Evolutionary conservation across 2,797 vertebrate species (phyloP), one percentile per base, ranked within the genome.

Genomic region (Selene dorsalis): DNA sequence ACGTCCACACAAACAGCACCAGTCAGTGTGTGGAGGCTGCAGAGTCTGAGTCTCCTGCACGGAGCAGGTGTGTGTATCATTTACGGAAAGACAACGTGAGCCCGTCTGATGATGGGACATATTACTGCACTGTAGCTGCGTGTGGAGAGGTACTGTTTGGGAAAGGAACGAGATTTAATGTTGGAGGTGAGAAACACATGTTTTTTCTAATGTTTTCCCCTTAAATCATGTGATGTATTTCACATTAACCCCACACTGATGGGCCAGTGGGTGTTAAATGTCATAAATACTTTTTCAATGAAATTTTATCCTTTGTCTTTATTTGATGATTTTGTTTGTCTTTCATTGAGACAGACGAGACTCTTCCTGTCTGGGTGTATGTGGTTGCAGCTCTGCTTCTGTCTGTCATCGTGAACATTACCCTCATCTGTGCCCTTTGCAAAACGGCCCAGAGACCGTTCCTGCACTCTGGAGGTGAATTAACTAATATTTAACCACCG

Each of bases 141-240:
- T 93, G 92, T 60, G 57, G 88, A n/a, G 57, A 86, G 60, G 83
- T 92, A 8, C 22, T 92, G 22, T 81, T 90, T 43, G 85, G 86
- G 8, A 73, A 77, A 3, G 79, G 75, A 62, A 82, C 77, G 0
- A 77, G 20, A 28, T 43, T 87, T n/a, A 20, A 77, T 2, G 64
- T 86, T 26, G 30, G 0, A 59, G 85, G 91, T 91, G 35, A 22
- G 78, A 3, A 77, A 3, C 1, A 69, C 5, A 10, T 24, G 10
- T 35, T 50, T 47, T n/a, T n/a, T n/a, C n/a, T n/a, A n/a, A n/a
- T 58, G 1, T 7, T 30, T 30, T n/a, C 28, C 26, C 2, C 10
- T 45, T 13, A 5, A 26, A 11, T 18, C 28, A 3, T 30, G 18
- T 47, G 26, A 9, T 6, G 17, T 13, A 39, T 22, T 6, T 22